Evolutionary conservation across 2,797 vertebrate species (phyloP), one percentile per base, ranked within the genome.

Genomic region (Cirrhinus mrigala): DNA sequence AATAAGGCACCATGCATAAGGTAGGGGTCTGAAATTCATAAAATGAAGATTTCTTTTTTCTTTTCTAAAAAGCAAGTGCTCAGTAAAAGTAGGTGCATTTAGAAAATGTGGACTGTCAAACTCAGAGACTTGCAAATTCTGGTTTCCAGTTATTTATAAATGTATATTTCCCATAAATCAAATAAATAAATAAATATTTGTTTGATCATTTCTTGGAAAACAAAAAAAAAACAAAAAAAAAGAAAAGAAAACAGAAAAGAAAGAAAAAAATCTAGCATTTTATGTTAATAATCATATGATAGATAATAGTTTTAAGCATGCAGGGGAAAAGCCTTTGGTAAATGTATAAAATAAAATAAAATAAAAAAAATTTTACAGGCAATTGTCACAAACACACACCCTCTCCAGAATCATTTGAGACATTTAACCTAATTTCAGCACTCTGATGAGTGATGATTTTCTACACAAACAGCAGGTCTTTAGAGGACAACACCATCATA

Each of bases 381-480:
- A 76, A 22, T n/a, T 56, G 5, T n/a, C 3, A 6, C 27, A 75
- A 54, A 54, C 16, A 2, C 3, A 4, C n/a, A 10, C n/a, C 15
- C 48, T 33, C 66, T 68, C 9, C 66, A 69, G 37, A 37, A 11
- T 70, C 2, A 70, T 46, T 70, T 15, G 22, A n/a, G 7, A 15
- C 1, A 71, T 46, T 58, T n/a, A 50, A 50, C 27, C 2, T 71
- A 1, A 71, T 75, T 75, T 8, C 27, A 33, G 73, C 50, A 14
- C 50, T 12, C 24, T 3, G 10, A 79, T 20, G 44, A 80, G 54
- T 22, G 54, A n/a, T n/a, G 22, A 58, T 71, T 48, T 69, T 29
- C 44, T 56, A 27, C 40, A 18, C 46, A 71, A 68, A 81, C 48
- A 68, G 58, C 29, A 68, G 48, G 77, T 68, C 84, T 81, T 85